Conservation (phyloP, 2,797 vertebrate species). For the Rhincodon typus region DNA sequence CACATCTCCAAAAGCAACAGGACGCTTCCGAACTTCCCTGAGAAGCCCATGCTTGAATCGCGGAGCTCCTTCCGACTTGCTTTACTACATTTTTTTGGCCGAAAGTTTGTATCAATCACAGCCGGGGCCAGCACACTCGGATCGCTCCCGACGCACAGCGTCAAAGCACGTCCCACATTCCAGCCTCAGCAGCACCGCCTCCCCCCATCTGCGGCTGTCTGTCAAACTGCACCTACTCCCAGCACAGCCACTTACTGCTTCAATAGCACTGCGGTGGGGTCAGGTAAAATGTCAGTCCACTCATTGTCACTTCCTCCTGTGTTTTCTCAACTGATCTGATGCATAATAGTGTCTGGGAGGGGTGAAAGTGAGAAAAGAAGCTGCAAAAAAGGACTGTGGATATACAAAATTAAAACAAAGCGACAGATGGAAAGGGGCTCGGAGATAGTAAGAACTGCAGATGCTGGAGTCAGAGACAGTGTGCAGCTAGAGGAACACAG, state of each 20-base stretch:
- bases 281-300: not conserved
- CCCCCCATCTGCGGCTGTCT: not conserved
- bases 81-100: constrained; percentile 3
- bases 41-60: constrained; percentile 12
- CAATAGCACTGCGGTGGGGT: not conserved
- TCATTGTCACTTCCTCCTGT: too few relatives aligned
- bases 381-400: not conserved
- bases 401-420: not conserved
- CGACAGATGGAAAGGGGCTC: not conserved
- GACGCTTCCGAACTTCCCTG: not conserved
- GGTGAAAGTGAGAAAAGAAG: not conserved
- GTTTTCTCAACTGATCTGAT: not conserved
- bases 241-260: not conserved
- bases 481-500: too few relatives aligned
- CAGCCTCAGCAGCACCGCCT: not conserved
- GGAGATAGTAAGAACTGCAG: too few relatives aligned
- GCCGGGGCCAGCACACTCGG: not conserved
- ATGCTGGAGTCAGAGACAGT: too few relatives aligned
- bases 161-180: not conserved
- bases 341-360: not conserved
- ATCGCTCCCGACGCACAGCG: not conserved
- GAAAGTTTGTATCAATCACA: not conserved
- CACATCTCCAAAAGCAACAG: not conserved
- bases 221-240: not conserved
- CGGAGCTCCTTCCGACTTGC: not conserved